A percentile compares a stretch with the other conserved stretches of the same genome.
Conservation (phyloP, 2,888 invertebrate genomes). For the Alviniconcha strummeri region DNA sequence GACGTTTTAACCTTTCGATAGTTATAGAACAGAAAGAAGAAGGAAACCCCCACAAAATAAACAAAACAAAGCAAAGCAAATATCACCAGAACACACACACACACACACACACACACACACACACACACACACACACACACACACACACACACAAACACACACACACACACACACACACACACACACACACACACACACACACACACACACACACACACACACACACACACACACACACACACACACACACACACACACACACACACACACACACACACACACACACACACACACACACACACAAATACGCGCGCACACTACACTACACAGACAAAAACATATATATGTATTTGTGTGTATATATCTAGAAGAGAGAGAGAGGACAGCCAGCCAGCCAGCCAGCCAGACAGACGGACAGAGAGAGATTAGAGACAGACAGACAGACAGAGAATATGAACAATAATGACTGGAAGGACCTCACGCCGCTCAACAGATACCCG, state of each 20-base stretch:
- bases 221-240: background rate
- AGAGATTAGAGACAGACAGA: background rate
- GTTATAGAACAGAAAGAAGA: background rate
- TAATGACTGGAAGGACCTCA: too few relatives aligned
- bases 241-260: background rate
- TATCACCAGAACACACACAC: background rate
- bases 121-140: conserved; percentile 8
- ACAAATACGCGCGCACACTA: background rate
- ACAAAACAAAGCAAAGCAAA: background rate
- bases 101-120: background rate
- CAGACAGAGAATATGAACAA: too few relatives aligned
- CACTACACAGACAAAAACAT: background rate
- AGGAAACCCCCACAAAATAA: background rate
- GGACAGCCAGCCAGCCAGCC: too few relatives aligned
- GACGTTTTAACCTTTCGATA: too few relatives aligned
- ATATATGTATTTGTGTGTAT: background rate
- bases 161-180: background rate
- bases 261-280: background rate
- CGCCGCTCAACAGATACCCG: too few relatives aligned
- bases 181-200: background rate
- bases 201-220: background rate
- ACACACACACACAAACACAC: background rate
- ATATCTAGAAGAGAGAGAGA: background rate
- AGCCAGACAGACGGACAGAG: background rate
- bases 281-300: conserved; percentile 5